Percentiles rank a stretch among this genome's conserved stretches.
Conservation (phyloP, 37 sponge, comb jelly and placozoan species). For the Lycopodina hypogea region DNA sequence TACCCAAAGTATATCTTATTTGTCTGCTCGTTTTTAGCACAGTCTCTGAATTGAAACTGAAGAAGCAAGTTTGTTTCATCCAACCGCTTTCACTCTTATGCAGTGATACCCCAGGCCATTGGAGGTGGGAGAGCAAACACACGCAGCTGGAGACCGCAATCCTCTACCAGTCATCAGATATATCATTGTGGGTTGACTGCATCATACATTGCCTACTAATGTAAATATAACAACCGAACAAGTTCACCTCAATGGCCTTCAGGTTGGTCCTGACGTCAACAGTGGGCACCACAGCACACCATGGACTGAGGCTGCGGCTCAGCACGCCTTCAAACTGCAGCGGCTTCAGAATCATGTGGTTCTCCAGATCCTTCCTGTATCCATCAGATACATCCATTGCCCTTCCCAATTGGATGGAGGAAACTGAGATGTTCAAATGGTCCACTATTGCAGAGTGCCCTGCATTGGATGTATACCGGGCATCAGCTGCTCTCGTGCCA, state of each 20-base stretch:
- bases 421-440: slow-evolving; percentile 20
- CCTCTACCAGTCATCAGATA: too few relatives aligned
- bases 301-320: slow-evolving; percentile 36
- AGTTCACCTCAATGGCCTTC: slow-evolving; percentile 1
- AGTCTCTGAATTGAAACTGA: too few relatives aligned
- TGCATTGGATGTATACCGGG: background rate
- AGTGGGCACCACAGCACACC: slow-evolving; percentile 35
- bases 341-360: slow-evolving; percentile 41
- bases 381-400: background rate
- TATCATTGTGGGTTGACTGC: too few relatives aligned
- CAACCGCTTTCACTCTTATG: too few relatives aligned
- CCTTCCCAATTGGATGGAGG: slow-evolving; percentile 39
- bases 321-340: slow-evolving; percentile 36
- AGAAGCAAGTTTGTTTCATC: too few relatives aligned
- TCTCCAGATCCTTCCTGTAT: background rate
- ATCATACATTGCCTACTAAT: too few relatives aligned
- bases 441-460: slow-evolving; percentile 46
- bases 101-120: too few relatives aligned
- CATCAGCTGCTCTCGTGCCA: background rate
- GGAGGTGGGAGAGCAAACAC: too few relatives aligned
- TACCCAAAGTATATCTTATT: too few relatives aligned
- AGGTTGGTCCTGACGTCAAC: slow-evolving; percentile 26
- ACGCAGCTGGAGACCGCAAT: too few relatives aligned
- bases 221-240: background rate
- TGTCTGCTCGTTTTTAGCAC: too few relatives aligned